phyloP scores from a whole-genome alignment of 2,113 vertebrate genomes.

The Toxostoma redivivum region DNA sequence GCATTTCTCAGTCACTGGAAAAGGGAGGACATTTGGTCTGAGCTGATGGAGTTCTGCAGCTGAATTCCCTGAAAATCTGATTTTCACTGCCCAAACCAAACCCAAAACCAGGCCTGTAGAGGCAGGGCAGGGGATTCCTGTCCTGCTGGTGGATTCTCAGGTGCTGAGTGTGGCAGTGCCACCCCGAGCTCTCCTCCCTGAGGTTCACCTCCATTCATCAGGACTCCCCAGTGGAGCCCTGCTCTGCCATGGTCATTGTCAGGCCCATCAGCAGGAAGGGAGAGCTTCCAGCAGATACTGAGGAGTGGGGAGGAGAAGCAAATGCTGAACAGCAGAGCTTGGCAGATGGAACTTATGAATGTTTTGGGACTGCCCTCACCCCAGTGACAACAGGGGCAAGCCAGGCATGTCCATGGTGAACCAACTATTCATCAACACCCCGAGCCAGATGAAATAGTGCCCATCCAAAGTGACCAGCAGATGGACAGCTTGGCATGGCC shows the following conservation, averaged over 20 bases:
- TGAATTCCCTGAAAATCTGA: background rate
- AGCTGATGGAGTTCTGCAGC: background rate
- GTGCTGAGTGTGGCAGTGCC: background rate
- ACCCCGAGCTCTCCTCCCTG: background rate
- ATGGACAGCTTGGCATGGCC: background rate
- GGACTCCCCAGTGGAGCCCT: background rate
- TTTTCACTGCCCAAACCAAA: background rate
- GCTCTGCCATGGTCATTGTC: rapidly evolving
- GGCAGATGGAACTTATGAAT: background rate
- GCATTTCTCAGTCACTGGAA: background rate
- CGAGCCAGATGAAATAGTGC: background rate
- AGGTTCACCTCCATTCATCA: background rate
- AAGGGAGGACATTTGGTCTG: background rate
- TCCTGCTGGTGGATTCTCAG: background rate
- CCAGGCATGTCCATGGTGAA: background rate
- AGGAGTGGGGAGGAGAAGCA: background rate
- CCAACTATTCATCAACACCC: background rate
- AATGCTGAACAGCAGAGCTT: background rate
- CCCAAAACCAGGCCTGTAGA: background rate
- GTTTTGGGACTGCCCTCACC: background rate
- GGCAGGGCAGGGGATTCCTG: background rate
- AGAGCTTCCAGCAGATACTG: background rate
- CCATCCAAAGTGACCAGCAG: background rate
- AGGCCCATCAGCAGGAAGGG: background rate
- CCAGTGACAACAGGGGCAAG: background rate